Percentiles rank a stretch among this genome's conserved stretches.
phyloP scores from a whole-genome alignment of 2,113 vertebrate species.

The Atrichornis clamosus region DNA sequence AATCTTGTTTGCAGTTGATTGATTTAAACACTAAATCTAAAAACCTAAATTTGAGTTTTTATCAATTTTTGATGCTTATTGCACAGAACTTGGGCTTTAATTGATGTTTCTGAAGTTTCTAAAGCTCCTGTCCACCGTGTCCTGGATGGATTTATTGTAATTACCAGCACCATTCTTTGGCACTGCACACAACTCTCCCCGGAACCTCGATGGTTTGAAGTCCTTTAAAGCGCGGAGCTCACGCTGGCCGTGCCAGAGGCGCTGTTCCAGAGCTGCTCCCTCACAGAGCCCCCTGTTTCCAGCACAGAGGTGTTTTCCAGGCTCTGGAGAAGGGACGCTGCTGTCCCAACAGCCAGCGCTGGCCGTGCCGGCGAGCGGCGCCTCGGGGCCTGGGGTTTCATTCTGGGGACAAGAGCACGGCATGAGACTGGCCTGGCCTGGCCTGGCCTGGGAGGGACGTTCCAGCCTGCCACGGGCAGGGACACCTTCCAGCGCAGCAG shows the following conservation, averaged over 20 bases:
- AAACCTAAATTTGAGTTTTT: constrained; percentile 85
- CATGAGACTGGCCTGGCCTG: background rate
- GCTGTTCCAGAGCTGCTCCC: background rate
- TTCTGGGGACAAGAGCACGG: rapidly evolving
- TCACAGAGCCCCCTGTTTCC: background rate
- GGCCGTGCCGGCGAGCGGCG: rapidly evolving
- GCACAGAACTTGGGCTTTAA: constrained; percentile 83
- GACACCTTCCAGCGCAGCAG: background rate
- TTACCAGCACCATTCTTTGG: constrained; percentile 61
- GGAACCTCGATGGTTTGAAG: background rate
- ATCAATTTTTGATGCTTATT: constrained; percentile 88
- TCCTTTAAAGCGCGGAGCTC: background rate
- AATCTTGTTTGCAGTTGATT: constrained; percentile 99
- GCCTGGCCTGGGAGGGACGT: background rate
- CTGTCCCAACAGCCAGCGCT: rapidly evolving
- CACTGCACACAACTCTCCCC: constrained; percentile 30
- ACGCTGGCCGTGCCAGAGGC: background rate
- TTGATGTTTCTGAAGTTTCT: constrained; percentile 85
- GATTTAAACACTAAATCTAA: constrained; percentile 96
- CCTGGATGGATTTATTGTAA: constrained; percentile 75
- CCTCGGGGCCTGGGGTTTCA: rapidly evolving
- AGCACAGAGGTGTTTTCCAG: background rate
- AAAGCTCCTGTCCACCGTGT: constrained; percentile 76
- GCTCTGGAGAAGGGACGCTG: background rate
- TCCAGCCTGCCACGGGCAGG: rapidly evolving